Percentiles rank a stretch among this genome's conserved stretches.
These are phyloP conservation scores for Chloropsis hardwickii DNA, from an alignment of 2,113 vertebrate species.

Conservation along the genomic window DNA sequence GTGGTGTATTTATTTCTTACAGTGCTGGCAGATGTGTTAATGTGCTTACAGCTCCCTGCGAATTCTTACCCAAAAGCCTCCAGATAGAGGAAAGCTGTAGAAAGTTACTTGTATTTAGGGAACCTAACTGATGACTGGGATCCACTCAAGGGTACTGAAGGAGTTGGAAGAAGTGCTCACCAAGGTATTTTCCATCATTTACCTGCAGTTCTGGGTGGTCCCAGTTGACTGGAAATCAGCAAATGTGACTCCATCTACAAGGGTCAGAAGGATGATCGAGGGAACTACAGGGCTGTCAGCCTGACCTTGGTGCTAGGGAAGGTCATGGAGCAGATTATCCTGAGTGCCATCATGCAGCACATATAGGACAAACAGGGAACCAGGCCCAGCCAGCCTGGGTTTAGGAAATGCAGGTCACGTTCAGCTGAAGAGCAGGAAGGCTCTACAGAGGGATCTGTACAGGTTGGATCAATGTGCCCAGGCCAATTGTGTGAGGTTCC, in stretches of 20 bases:
- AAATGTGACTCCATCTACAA: background rate
- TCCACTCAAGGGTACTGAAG: background rate
- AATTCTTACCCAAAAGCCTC: background rate
- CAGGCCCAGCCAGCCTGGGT: background rate
- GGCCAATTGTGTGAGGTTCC: background rate
- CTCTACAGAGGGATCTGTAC: background rate
- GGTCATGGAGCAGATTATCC: background rate
- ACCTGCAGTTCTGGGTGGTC: background rate
- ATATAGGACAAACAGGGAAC: background rate
- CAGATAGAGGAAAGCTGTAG: background rate
- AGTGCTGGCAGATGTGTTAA: background rate
- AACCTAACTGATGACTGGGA: background rate
- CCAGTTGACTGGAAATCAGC: background rate
- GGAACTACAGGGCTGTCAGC: background rate
- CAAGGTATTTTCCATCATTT: background rate
- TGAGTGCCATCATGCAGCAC: background rate
- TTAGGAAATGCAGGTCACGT: background rate
- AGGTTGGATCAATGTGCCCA: background rate
- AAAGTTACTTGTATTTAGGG: background rate
- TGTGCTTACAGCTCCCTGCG: background rate
- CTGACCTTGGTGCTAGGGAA: background rate
- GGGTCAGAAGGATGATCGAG: background rate
- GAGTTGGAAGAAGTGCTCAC: background rate
- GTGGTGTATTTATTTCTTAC: background rate
- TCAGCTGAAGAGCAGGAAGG: background rate